Percentiles rank a stretch among this genome's conserved stretches.
These are phyloP conservation scores for Beris morrisii DNA, from an alignment of 2,888 invertebrate species.

Conservation along the genomic window DNA sequence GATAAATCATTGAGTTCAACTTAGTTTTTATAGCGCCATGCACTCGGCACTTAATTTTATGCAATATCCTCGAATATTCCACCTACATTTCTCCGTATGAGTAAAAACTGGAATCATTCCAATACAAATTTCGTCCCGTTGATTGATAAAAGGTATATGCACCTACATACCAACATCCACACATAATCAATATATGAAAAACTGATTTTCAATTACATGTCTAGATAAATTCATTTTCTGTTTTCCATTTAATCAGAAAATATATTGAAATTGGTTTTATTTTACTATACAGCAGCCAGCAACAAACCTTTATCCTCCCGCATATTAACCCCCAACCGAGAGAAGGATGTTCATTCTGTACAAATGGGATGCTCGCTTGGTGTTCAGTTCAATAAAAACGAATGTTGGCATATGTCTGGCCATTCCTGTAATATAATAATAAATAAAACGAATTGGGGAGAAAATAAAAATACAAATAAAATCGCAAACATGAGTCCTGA, in stretches of 20 bases:
- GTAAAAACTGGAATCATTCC: no score
- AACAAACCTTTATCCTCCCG: constrained; percentile 1
- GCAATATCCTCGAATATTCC: no score
- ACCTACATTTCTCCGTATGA: no score
- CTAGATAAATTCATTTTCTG: constrained; percentile 38
- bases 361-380: constrained; percentile 26
- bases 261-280: constrained; percentile 35
- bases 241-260: constrained; percentile 35
- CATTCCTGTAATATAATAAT: constrained; percentile 30
- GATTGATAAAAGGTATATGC: no score
- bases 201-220: constrained; percentile 38
- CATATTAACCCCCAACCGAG: constrained; percentile 10
- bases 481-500: no score
- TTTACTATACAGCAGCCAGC: constrained; percentile 17
- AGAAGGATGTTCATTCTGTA: constrained; percentile 14
- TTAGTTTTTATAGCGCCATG: no score
- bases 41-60: no score
- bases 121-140: no score
- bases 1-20: constrained; percentile 7
- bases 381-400: constrained; percentile 26
- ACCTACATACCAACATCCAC: no score
- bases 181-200: constrained; percentile 13
- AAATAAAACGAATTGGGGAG: constrained; percentile 13
- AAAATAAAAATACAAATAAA: constrained; percentile 6
- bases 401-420: constrained; percentile 30